Percentiles rank a stretch among this genome's conserved stretches.
Conservation (phyloP, 2,113 vertebrate species). For the Anas platyrhynchos region DNA sequence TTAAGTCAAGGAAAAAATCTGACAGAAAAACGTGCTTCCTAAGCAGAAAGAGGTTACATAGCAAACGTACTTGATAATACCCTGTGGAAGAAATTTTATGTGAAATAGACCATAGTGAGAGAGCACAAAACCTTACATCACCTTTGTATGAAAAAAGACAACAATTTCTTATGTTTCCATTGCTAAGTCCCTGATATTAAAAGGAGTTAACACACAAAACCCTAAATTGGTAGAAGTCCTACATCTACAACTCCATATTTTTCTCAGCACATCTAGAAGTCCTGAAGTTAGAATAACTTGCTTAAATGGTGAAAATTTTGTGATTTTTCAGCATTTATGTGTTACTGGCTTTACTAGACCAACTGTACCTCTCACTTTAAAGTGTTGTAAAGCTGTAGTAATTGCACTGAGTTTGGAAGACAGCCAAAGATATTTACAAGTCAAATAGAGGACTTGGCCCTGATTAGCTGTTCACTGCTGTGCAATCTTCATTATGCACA, state of each 20-base stretch:
- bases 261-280: background rate
- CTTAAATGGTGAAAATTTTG: constrained; percentile 18
- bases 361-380: background rate
- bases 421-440: constrained; percentile 30
- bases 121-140: background rate
- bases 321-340: constrained; percentile 3
- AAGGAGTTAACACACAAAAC: background rate
- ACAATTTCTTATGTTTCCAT: background rate
- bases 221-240: background rate
- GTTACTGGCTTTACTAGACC: background rate
- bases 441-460: background rate
- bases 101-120: background rate
- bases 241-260: background rate
- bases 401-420: background rate
- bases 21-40: background rate
- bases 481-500: background rate
- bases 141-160: background rate
- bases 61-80: background rate
- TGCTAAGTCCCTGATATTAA: background rate
- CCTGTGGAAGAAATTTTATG: background rate
- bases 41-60: background rate
- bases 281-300: constrained; percentile 29
- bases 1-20: background rate
- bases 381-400: constrained; percentile 22
- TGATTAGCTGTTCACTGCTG: constrained; percentile 23